Evolutionary conservation across 2,113 vertebrate genomes (phyloP).

Genomic region (Perognathus longimembris): DNA sequence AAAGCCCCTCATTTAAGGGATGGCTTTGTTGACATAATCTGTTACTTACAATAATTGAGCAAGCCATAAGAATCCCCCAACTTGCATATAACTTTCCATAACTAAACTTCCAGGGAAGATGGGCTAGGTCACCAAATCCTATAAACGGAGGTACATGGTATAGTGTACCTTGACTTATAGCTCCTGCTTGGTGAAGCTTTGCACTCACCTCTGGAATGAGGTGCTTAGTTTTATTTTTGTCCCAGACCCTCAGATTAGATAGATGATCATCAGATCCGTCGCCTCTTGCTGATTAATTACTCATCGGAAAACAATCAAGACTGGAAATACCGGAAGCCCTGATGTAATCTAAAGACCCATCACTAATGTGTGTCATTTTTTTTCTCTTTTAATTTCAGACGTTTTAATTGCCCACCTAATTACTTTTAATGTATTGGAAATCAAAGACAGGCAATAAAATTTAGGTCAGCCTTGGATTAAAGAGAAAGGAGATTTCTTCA

Average conservation of each 20-base stretch:
- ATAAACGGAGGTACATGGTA: fast-evolving
- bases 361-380: not conserved
- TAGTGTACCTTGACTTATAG: too few relatives aligned
- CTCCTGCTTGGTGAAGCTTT: not conserved
- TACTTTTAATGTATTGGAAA: slow-evolving; percentile 15
- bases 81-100: not conserved
- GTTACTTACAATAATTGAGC: not conserved
- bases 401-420: not conserved
- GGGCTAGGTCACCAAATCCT: not conserved
- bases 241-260: not conserved
- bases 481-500: not conserved
- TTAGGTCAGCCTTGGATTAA: slow-evolving; percentile 6
- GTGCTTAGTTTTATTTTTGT: not conserved
- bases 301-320: not conserved
- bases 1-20: not conserved
- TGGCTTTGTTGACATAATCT: not conserved
- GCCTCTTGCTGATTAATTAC: not conserved
- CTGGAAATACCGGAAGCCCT: not conserved
- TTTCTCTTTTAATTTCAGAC: slow-evolving; percentile 21
- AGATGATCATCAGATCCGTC: too few relatives aligned
- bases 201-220: not conserved
- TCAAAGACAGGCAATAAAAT: slow-evolving; percentile 42
- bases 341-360: not conserved
- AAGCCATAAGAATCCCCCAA: not conserved
- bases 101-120: not conserved